Evolutionary conservation across 1,140 invertebrate species (phyloP).

Genomic region (Tetramorium parvispinum): DNA sequence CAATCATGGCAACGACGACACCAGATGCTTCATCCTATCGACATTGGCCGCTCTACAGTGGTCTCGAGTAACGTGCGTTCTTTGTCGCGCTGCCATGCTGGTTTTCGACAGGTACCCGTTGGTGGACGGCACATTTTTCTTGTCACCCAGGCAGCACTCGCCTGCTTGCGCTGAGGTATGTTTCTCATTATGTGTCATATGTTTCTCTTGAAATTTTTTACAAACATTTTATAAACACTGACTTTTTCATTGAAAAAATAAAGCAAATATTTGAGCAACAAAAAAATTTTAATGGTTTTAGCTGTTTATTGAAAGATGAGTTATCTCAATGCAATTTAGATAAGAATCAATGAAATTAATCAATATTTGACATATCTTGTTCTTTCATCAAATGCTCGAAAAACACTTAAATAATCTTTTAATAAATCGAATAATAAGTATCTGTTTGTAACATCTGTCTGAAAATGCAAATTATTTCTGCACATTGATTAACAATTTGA

Average conservation of each 20-base stretch:
- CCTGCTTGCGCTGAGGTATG: constrained; percentile 93
- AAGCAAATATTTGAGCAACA: background rate
- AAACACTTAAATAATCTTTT: background rate
- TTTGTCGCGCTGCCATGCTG: constrained; percentile 95
- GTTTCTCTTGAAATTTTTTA: background rate
- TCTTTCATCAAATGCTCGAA: background rate
- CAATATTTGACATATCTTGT: background rate
- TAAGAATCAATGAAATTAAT: background rate
- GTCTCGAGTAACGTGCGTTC: constrained; percentile 93
- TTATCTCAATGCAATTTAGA: background rate
- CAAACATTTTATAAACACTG: background rate
- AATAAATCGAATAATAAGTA: background rate
- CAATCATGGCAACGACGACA: constrained; percentile 98
- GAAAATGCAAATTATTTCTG: background rate
- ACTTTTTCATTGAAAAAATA: background rate
- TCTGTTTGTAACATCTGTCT: background rate
- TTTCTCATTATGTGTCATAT: background rate
- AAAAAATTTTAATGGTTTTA: background rate
- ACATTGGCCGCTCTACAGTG: constrained; percentile 94
- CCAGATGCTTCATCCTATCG: constrained; percentile 96
- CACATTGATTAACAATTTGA: background rate
- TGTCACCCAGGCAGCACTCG: constrained; percentile 95
- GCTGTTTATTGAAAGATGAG: background rate
- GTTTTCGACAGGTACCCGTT: constrained; percentile 99
- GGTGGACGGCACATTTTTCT: constrained; percentile 98